These are phyloP conservation scores for Fringilla coelebs DNA, from an alignment of 2,797 vertebrate species.

Conservation along the genomic window DNA sequence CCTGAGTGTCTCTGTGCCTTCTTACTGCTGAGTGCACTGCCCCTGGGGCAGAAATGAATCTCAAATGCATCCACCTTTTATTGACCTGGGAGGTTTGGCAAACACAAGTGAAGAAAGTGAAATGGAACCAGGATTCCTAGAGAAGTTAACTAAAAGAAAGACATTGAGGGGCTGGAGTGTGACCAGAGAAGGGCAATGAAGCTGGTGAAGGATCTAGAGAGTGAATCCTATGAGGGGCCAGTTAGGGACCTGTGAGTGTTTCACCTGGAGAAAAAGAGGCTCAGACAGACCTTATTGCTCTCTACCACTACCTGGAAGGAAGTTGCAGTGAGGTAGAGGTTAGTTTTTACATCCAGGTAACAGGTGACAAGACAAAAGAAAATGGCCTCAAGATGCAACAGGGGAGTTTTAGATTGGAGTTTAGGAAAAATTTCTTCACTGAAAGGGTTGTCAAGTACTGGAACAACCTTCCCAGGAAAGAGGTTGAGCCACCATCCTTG, in stretches of 20 bases:
- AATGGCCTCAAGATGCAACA: background rate
- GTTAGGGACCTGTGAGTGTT: background rate
- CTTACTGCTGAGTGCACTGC: background rate
- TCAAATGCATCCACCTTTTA: background rate
- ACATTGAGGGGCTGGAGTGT: background rate
- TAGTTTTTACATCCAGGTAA: background rate
- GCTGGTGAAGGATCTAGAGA: background rate
- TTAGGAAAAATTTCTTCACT: background rate
- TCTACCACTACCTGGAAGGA: background rate
- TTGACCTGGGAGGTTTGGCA: background rate
- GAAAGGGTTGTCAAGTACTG: background rate
- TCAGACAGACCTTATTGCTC: background rate
- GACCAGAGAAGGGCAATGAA: background rate
- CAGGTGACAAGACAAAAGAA: background rate
- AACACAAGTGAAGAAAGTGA: background rate
- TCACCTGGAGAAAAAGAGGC: background rate
- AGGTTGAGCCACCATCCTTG: background rate
- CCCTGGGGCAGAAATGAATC: background rate
- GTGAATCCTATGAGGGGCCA: background rate
- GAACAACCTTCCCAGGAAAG: background rate
- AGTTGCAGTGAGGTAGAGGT: fast-evolving
- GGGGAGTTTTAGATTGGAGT: background rate
- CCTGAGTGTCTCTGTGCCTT: background rate
- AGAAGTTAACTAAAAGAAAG: background rate
- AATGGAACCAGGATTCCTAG: background rate